Conservation (phyloP, 2,888 invertebrate species). For the Malachius bipustulatus region DNA sequence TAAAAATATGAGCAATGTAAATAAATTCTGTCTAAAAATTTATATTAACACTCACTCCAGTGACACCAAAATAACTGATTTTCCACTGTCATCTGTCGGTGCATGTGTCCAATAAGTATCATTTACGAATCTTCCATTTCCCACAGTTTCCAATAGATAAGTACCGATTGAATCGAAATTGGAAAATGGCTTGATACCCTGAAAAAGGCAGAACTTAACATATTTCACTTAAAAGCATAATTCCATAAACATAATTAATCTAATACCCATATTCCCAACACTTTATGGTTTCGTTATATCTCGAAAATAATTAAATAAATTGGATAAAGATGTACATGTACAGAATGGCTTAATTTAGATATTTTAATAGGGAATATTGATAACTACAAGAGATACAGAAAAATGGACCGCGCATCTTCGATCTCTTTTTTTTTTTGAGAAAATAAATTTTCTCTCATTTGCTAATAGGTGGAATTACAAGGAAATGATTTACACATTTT, state of each 20-base stretch:
- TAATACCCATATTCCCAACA: neutral
- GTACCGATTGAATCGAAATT: constrained; percentile 58
- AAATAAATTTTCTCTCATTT: too few species aligned
- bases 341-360: too few species aligned
- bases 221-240: too few species aligned
- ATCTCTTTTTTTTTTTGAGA: too few species aligned
- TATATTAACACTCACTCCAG: constrained; percentile 44
- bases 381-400: too few species aligned
- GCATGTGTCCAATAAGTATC: constrained; percentile 63
- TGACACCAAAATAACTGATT: constrained; percentile 55
- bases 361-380: too few species aligned
- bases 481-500: too few species aligned
- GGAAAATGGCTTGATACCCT: constrained; percentile 66
- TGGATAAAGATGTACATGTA: too few species aligned
- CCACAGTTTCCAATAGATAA: constrained; percentile 50
- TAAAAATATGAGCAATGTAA: constrained; percentile 30
- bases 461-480: too few species aligned
- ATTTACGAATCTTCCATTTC: constrained; percentile 51
- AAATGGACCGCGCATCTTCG: too few species aligned
- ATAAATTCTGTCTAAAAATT: neutral
- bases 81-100: constrained; percentile 47
- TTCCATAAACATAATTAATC: constrained; percentile 8
- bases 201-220: constrained; percentile 20
- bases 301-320: too few species aligned
- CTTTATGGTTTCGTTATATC: too few species aligned